Evolutionary conservation across 2,888 invertebrate genomes (phyloP).

Genomic region (Campoplex nolae): DNA sequence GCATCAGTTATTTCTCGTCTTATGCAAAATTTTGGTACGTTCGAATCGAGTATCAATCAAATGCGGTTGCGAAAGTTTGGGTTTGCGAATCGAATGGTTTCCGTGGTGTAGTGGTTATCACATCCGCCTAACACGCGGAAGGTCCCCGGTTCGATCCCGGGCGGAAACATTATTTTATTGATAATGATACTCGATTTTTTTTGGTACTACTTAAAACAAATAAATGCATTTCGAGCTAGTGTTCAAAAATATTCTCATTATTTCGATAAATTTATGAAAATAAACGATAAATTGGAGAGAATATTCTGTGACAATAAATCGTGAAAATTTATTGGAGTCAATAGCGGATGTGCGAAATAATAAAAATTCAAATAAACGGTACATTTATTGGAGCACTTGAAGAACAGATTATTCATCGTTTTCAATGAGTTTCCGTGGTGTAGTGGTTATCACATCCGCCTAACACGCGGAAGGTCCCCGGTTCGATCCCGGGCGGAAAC

Average conservation of each 20-base stretch:
- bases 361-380: not conserved
- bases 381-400: not conserved
- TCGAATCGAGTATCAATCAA: not conserved
- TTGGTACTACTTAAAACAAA: not conserved
- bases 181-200: not conserved
- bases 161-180: conserved; percentile 88
- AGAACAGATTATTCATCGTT: not conserved
- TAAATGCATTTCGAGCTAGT: not conserved
- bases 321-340: not conserved
- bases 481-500: conserved; percentile 96
- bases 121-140: conserved; percentile 97
- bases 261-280: not conserved
- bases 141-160: conserved; percentile 96
- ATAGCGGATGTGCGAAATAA: not conserved
- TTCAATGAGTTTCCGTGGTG: conserved; percentile 90
- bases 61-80: not conserved
- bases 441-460: conserved; percentile 97
- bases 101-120: conserved; percentile 97
- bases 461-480: conserved; percentile 96
- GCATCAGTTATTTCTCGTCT: no score
- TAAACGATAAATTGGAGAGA: not conserved
- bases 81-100: conserved; percentile 86
- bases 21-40: no score
- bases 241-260: not conserved
- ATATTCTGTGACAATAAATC: not conserved